Evolutionary conservation across 2,797 vertebrate species (phyloP).

Genomic region (Acrocephalus scirpaceus): DNA sequence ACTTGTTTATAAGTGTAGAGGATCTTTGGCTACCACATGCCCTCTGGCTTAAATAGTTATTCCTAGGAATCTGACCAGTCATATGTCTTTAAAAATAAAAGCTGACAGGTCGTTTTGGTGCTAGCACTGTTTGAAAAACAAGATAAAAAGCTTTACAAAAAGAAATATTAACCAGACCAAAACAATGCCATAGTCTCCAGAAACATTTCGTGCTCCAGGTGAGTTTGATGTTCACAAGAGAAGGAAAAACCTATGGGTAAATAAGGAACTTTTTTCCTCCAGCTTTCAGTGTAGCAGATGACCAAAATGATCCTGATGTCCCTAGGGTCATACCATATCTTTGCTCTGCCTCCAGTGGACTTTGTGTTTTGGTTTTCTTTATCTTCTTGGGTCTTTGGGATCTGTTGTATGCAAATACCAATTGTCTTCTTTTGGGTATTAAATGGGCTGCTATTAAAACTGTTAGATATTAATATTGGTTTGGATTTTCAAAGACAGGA

Average conservation of each 20-base stretch:
- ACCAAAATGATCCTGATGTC: neutral
- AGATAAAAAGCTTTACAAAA: neutral
- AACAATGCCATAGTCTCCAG: neutral
- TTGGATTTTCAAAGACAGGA: conserved; percentile 9
- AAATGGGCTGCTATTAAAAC: neutral
- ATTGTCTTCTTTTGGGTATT: neutral
- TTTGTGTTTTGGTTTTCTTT: neutral
- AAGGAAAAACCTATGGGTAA: neutral
- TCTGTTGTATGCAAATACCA: neutral
- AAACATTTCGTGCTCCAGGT: neutral
- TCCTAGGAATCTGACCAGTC: conserved; percentile 4
- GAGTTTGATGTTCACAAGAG: neutral
- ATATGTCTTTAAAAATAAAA: conserved; percentile 20
- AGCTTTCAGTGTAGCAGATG: neutral
- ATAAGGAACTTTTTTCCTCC: neutral
- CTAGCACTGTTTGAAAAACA: neutral
- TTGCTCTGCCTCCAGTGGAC: neutral
- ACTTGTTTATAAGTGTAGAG: neutral
- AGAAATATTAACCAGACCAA: conserved; percentile 12
- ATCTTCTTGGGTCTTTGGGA: neutral
- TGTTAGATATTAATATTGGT: neutral
- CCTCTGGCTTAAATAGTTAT: neutral
- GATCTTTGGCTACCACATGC: neutral
- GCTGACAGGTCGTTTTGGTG: neutral
- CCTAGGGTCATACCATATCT: neutral